phyloP scores from a whole-genome alignment of 2,113 vertebrate species.

The Boleophthalmus pectinirostris region DNA sequence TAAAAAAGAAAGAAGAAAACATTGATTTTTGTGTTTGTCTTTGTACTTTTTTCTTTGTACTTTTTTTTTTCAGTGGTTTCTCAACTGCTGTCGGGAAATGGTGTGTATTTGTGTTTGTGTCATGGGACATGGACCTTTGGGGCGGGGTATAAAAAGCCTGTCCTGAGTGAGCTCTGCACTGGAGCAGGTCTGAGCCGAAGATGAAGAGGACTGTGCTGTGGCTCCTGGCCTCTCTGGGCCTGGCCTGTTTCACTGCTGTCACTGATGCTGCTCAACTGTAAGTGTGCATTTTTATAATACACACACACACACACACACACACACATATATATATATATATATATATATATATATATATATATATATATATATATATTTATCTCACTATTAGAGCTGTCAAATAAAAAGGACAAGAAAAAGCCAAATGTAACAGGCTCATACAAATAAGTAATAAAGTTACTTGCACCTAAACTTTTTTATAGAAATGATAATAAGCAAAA shows the following conservation, averaged over 20 bases:
- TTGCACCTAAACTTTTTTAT: neutral
- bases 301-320: no score
- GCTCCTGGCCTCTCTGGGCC: conserved; percentile 58
- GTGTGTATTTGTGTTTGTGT: conserved; percentile 3
- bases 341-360: no score
- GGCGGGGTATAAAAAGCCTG: conserved; percentile 43
- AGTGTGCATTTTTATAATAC: no score
- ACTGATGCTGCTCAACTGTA: conserved; percentile 47
- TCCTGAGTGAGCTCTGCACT: neutral
- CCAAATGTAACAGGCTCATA: neutral
- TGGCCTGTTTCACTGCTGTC: conserved; percentile 23
- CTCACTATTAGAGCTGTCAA: neutral
- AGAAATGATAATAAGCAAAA: neutral
- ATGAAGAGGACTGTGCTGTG: conserved; percentile 45
- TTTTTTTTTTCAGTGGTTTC: conserved; percentile 22
- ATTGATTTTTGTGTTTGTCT: conserved; percentile 50
- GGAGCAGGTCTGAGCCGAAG: conserved; percentile 23
- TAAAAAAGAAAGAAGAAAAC: no score
- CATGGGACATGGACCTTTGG: neutral
- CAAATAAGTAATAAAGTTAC: neutral
- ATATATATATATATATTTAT: no score
- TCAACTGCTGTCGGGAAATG: conserved; percentile 53
- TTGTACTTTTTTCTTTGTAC: neutral
- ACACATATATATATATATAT: no score
- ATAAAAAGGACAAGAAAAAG: neutral